These are phyloP conservation scores for Amblyraja radiata DNA, from an alignment of 2,797 vertebrate species.

Conservation along the genomic window DNA sequence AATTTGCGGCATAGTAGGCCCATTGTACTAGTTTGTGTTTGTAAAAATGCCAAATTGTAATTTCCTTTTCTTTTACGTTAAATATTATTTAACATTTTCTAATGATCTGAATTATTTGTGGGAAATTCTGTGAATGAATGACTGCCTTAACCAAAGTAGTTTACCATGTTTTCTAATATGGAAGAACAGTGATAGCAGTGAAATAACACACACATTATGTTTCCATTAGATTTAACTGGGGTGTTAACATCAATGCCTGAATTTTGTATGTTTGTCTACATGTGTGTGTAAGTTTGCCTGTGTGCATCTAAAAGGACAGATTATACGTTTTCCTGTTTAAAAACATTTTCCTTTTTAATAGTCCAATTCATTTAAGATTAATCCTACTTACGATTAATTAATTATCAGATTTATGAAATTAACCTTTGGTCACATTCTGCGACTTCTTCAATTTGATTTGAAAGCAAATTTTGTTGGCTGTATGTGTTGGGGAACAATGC, in stretches of 20 bases:
- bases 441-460: background rate
- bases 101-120: background rate
- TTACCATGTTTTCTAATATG: background rate
- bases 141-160: background rate
- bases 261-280: background rate
- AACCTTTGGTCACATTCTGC: background rate
- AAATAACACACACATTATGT: background rate
- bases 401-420: background rate
- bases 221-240: background rate
- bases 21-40: background rate
- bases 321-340: background rate
- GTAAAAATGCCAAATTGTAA: no score
- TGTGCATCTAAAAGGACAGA: background rate
- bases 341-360: background rate
- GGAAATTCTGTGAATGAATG: background rate
- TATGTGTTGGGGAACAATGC: background rate
- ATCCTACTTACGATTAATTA: background rate
- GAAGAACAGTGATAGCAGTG: background rate
- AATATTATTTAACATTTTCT: background rate
- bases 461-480: conserved; percentile 16
- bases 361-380: background rate
- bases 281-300: no score
- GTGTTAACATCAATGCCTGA: background rate
- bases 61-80: background rate
- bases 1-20: background rate